These are phyloP conservation scores for Morone chrysops DNA, from an alignment of 2,113 vertebrate species.

Conservation along the genomic window DNA sequence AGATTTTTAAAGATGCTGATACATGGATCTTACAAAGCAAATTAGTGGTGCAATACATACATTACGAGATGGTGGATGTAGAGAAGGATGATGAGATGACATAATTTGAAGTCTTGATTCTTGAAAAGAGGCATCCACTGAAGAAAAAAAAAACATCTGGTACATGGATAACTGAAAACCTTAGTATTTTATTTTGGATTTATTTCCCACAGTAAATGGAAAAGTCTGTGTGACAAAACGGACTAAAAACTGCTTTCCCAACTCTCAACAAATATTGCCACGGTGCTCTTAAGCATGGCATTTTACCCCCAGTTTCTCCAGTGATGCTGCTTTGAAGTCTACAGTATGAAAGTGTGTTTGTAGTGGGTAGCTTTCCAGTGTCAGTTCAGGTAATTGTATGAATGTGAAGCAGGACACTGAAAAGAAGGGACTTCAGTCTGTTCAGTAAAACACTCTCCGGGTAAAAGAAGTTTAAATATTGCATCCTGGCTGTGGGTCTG, in stretches of 20 bases:
- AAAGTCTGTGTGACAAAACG: background rate
- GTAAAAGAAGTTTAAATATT: constrained; percentile 32
- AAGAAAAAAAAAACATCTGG: constrained; percentile 24
- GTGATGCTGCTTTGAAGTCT: constrained; percentile 2
- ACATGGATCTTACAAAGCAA: constrained; percentile 75
- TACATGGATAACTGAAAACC: constrained; percentile 7
- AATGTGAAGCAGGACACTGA: constrained; percentile 5
- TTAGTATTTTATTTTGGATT: background rate
- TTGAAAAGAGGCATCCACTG: background rate
- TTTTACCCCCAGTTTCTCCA: background rate
- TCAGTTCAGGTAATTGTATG: constrained; percentile 6
- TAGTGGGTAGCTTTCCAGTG: constrained; percentile 1
- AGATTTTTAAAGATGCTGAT: constrained; percentile 29
- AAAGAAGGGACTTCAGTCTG: background rate
- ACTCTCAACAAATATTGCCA: constrained; percentile 48
- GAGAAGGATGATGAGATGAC: background rate
- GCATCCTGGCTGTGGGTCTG: constrained; percentile 28
- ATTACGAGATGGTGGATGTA: background rate
- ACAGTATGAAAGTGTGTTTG: constrained; percentile 5
- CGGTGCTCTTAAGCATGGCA: constrained; percentile 24
- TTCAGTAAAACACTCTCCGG: constrained; percentile 13
- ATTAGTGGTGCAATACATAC: constrained; percentile 78
- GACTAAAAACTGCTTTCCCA: constrained; percentile 25
- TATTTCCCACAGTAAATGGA: background rate
- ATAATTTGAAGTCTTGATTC: background rate